Base-by-base conservation (phyloP, 2,113 vertebrate species). In the Tor tambroides region DNA sequence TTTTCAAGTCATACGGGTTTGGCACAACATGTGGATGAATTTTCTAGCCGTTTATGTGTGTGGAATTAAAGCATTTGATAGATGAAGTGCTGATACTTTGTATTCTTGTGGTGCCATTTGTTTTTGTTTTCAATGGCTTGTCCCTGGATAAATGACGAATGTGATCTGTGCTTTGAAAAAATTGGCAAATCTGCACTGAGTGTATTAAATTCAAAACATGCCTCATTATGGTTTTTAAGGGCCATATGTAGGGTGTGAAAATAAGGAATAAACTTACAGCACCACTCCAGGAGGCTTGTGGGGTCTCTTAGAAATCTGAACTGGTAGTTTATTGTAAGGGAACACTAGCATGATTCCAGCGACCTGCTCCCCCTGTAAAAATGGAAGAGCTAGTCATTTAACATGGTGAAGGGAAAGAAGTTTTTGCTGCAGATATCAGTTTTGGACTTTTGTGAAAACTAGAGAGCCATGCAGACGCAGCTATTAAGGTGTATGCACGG, bases 321-420 rank as follows among this genome's bases (percentile, higher is more conserved):
- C 61, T 85, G 88, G 88, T 81, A 76, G 83, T 94, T 93, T 91
- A 92, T 91, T 92, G 92, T 92, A 92, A 91, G 91, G 87, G 93
- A 91, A 93, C 88, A 92, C 91, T 93, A 80, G 67, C 91, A 90
- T 75, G 84, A 83, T 87, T 91, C 85, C 56, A 67, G 41, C 74
- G 17, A 85, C 76, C 41, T 51, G 85, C 81, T 23, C 61, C 46
- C 54, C 72, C 69, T 35, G 59, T 83, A 30, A 51, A 26, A 74
- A 72, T 15, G 28, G 46, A 41, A 59, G 32, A 71, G 69, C 51
- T 38, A 12, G 61, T 35, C 32, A 75, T 86, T 65, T 75, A 74
- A 46, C 17, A 19, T 84, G 49, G 23, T 69, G n/a, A 67, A 76
- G 63, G 23, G 61, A 38, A 86, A 43, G 69, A 72, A 49, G 61